Conservation (phyloP, 2,888 invertebrate genomes). For the Autographa gamma region DNA sequence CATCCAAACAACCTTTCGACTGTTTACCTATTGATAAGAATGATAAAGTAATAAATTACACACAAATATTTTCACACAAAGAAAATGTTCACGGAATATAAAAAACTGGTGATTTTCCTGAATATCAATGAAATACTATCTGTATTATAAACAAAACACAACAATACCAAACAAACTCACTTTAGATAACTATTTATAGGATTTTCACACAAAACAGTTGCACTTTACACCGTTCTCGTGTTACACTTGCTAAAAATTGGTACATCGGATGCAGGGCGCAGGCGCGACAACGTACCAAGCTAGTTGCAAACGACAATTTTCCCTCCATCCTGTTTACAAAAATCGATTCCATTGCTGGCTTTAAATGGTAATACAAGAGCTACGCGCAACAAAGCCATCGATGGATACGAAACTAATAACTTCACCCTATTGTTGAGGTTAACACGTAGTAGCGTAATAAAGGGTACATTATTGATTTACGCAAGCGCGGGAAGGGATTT, state of each 20-base stretch:
- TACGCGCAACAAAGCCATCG: constrained; percentile 45
- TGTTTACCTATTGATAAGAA: background rate
- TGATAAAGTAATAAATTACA: background rate
- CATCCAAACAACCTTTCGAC: background rate
- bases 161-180: constrained; percentile 70
- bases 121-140: constrained; percentile 15
- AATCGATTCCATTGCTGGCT: constrained; percentile 63
- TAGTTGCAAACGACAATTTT: constrained; percentile 62
- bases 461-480: constrained; percentile 81
- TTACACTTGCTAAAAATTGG: constrained; percentile 82
- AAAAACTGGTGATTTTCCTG: background rate
- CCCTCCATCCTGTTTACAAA: background rate
- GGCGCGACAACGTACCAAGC: constrained; percentile 72
- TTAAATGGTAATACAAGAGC: background rate
- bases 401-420: constrained; percentile 54
- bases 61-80: constrained; percentile 32
- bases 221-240: constrained; percentile 76
- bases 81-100: constrained; percentile 31
- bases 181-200: constrained; percentile 66
- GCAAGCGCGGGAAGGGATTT: constrained; percentile 79
- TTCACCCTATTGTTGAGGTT: constrained; percentile 8
- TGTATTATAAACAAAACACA: constrained; percentile 19
- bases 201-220: constrained; percentile 76
- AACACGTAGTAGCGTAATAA: constrained; percentile 53
- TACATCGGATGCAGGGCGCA: constrained; percentile 83